phyloP scores from a whole-genome alignment of 2,888 invertebrate species.

The Tenthredo amoena region DNA sequence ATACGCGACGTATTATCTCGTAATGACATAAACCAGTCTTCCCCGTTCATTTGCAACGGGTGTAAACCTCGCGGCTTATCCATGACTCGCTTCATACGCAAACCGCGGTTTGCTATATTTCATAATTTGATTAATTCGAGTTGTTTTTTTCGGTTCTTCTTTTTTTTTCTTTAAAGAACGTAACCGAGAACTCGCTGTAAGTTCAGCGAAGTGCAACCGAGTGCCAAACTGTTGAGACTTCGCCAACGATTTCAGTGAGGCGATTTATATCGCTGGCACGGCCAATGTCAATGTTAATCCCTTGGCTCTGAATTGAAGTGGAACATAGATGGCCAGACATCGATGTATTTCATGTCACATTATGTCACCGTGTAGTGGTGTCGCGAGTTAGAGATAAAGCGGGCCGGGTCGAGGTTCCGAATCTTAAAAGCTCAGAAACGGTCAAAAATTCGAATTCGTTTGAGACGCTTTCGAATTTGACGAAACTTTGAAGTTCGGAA shows the following conservation, averaged over 20 bases:
- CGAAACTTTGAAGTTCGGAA: no score
- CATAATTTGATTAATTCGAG: no score
- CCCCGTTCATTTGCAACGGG: neutral
- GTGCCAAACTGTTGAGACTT: neutral
- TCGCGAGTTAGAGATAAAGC: neutral
- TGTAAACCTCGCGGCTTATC: neutral
- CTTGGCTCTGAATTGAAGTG: constrained; percentile 24
- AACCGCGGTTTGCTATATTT: no score
- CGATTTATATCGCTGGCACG: neutral
- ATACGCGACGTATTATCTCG: neutral
- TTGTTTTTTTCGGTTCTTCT: no score
- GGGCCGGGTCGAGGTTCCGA: no score
- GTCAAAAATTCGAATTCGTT: no score
- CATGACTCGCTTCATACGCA: neutral
- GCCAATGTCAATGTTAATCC: constrained; percentile 28
- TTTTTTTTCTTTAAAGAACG: no score
- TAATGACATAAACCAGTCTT: constrained; percentile 25
- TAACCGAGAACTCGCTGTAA: neutral
- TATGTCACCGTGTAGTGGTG: neutral
- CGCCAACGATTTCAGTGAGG: neutral
- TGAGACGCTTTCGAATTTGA: no score
- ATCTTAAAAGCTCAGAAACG: no score
- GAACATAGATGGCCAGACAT: neutral
- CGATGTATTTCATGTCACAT: neutral
- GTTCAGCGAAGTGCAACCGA: neutral